phyloP scores from a whole-genome alignment of 2,797 vertebrate genomes.

The Discoglossus pictus region DNA sequence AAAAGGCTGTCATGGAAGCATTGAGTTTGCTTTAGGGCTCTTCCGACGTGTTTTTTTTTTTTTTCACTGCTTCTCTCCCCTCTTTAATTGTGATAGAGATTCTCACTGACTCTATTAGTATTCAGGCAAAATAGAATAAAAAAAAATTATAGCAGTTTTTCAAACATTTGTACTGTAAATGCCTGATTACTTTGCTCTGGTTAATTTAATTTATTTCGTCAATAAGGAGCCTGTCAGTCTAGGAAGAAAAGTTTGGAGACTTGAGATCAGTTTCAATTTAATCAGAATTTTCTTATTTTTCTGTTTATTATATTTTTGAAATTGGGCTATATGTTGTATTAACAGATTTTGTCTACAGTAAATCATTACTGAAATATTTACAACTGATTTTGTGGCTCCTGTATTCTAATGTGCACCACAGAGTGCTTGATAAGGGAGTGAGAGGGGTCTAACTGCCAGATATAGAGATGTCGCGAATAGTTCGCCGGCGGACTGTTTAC shows the following conservation, averaged over 20 bases:
- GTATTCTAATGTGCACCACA: no score
- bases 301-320: no score
- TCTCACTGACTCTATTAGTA: conserved; percentile 42
- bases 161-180: conserved; percentile 23
- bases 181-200: conserved; percentile 19
- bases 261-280: neutral
- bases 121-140: conserved; percentile 32
- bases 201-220: conserved; percentile 34
- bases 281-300: no score
- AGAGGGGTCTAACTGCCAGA: no score
- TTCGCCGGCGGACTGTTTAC: no score
- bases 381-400: no score
- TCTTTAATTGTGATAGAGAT: conserved; percentile 51
- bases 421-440: no score
- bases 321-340: no score
- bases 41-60: conserved; percentile 6
- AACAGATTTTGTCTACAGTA: no score
- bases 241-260: conserved; percentile 12
- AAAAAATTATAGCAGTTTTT: conserved; percentile 31
- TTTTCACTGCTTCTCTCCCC: conserved; percentile 35
- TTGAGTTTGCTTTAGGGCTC: neutral
- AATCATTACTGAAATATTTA: no score
- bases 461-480: no score
- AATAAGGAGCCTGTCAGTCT: conserved; percentile 32
- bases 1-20: neutral